Evolutionary conservation across 2,797 vertebrate genomes (phyloP).

Genomic region (Lateolabrax maculatus): DNA sequence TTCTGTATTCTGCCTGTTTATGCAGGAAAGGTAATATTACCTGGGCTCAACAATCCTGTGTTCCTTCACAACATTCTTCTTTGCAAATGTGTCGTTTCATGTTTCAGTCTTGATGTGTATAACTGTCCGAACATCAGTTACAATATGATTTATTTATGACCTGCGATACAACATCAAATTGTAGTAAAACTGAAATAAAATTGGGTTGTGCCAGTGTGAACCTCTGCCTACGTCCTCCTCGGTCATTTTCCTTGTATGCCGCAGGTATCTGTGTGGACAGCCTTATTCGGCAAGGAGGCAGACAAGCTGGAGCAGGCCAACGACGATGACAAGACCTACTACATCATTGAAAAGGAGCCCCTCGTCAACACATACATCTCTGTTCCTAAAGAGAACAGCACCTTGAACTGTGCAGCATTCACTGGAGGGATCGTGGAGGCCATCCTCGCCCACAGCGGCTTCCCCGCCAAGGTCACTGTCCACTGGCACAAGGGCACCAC

Average conservation of each 20-base stretch:
- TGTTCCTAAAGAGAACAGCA: constrained; percentile 92
- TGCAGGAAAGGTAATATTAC: too few species aligned
- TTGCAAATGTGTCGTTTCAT: too few species aligned
- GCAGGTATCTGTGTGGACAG: constrained; percentile 90
- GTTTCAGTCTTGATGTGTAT: too few species aligned
- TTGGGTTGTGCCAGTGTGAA: background rate
- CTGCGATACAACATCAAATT: too few species aligned
- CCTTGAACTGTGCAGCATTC: constrained; percentile 92
- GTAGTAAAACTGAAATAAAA: too few species aligned
- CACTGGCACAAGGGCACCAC: constrained; percentile 96
- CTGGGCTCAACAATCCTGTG: too few species aligned
- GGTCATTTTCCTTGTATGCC: constrained; percentile 41
- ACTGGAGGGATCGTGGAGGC: constrained; percentile 91
- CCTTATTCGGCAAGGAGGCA: constrained; percentile 91
- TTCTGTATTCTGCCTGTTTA: too few species aligned
- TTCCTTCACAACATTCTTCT: too few species aligned
- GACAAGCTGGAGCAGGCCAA: constrained; percentile 95
- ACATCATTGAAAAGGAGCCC: constrained; percentile 92
- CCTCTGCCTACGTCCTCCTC: background rate
- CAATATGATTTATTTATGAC: too few species aligned
- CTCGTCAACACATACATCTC: constrained; percentile 92
- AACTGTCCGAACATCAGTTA: too few species aligned
- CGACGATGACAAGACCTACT: constrained; percentile 91
- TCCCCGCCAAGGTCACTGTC: constrained; percentile 91
- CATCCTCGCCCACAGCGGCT: constrained; percentile 89